A percentile compares a stretch with the other conserved stretches of the same genome.
These are phyloP conservation scores for Oostethus manadensis DNA, from an alignment of 2,113 vertebrate genomes.

Conservation along the genomic window DNA sequence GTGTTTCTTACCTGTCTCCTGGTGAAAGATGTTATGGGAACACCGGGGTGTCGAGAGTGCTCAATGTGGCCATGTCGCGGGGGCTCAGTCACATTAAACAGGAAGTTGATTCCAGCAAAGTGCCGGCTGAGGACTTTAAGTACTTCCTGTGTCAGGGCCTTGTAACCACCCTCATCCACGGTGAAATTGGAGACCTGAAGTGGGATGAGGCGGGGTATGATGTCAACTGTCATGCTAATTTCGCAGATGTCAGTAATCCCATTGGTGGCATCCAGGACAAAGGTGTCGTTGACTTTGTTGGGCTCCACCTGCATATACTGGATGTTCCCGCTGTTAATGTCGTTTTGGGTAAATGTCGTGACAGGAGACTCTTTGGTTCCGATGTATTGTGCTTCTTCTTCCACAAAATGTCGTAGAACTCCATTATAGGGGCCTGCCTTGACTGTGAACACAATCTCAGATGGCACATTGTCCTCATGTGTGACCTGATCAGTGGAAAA, in stretches of 20 bases:
- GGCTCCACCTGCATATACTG: constrained; percentile 79
- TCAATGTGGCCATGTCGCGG: constrained; percentile 79
- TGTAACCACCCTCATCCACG: constrained; percentile 78
- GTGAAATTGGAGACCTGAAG: constrained; percentile 79
- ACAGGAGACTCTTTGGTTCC: constrained; percentile 61
- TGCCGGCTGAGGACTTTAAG: constrained; percentile 75
- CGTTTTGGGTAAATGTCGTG: constrained; percentile 79
- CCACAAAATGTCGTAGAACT: constrained; percentile 70
- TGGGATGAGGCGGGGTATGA: constrained; percentile 79
- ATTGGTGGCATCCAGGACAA: constrained; percentile 76
- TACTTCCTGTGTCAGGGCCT: constrained; percentile 72
- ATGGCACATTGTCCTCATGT: constrained; percentile 77
- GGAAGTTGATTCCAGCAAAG: constrained; percentile 78
- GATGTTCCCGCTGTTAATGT: constrained; percentile 76
- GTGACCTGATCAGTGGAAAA: constrained; percentile 71
- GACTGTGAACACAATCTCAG: constrained; percentile 78
- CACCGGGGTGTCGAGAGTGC: constrained; percentile 73
- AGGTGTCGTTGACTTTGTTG: constrained; percentile 66
- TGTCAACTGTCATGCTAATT: constrained; percentile 75
- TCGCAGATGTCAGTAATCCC: constrained; percentile 69
- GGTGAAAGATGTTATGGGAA: constrained; percentile 75
- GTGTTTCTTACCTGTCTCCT: constrained; percentile 78
- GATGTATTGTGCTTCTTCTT: constrained; percentile 60
- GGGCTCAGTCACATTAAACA: constrained; percentile 75
- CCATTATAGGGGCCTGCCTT: constrained; percentile 70